Base-by-base conservation (phyloP, 2,888 invertebrate species). In the Ormyrus pomaceus region DNA sequence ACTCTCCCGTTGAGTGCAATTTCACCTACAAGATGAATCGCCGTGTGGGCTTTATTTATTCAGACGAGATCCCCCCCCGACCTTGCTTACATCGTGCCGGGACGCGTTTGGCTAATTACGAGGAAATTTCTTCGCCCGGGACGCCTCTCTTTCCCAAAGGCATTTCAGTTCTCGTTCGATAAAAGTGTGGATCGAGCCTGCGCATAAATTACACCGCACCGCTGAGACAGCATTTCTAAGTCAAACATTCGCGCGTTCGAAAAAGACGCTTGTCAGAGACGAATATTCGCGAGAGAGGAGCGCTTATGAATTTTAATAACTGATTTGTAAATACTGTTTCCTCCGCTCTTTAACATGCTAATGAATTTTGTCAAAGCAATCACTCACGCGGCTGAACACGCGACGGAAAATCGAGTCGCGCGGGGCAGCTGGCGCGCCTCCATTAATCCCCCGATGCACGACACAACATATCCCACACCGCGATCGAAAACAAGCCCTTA, bases 1-100 rank as follows among this genome's bases (percentile, higher is more conserved):
- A 7, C 6, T 7, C 45, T 6, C 19, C 9, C 19, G 7, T 45
- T 19, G 34, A 34, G 34, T 66, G 66, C 53, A 66, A 66, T 66
- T 61, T 34, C 34, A 61, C 6, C 11, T n/a, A 5, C n/a, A 46
- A 64, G 46, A 5, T 45, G n/a, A 19, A 58, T 10, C 56, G 6
- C 5, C n/a, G 56, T 56, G 56, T 56, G 56, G 56, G 56, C n/a
- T 56, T 45, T 62, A 48, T 62, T 62, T 62, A 62, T 62, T 62
- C 46, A 45, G 62, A 34, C 34, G 34, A 34, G 34, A 34, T 34
- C 34, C 34, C 19, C 19, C 1, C n/a, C 11, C 56, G n/a, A 56
- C 11, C n/a, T 56, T n/a, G n/a, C n/a, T 56, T 10, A n/a, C n/a
- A 6, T 9, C 6, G 56, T 11, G 9, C 6, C 56, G 56, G n/a